These are phyloP conservation scores for Amphiura filiformis DNA, from an alignment of 35 echinoderm and acorn worm genomes.

Conservation along the genomic window DNA sequence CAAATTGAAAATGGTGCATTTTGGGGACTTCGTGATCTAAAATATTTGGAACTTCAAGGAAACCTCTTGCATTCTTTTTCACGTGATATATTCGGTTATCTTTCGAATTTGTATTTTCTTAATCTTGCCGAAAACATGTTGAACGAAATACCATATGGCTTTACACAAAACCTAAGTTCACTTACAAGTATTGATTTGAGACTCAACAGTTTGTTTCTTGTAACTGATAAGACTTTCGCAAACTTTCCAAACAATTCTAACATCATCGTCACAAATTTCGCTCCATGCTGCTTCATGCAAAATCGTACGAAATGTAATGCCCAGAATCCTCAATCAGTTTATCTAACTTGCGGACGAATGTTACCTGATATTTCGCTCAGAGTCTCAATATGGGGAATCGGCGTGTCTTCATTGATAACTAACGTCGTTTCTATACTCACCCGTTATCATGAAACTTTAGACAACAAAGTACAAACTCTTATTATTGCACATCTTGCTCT, in stretches of 20 bases:
- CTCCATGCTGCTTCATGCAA: not conserved
- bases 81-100: not conserved
- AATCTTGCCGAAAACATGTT: not conserved
- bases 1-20: no score
- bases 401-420: conserved; percentile 3
- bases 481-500: conserved; percentile 18
- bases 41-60: not conserved
- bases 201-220: not conserved
- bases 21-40: no score
- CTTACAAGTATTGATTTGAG: not conserved
- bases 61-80: not conserved
- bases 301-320: not conserved
- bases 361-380: not conserved
- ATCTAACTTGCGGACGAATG: conserved; percentile 14
- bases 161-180: not conserved
- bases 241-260: not conserved
- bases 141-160: not conserved
- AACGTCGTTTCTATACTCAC: not conserved
- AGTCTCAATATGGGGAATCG: conserved; percentile 29
- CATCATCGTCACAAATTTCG: not conserved
- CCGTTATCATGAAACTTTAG: not conserved
- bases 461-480: not conserved
- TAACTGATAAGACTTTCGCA: not conserved
- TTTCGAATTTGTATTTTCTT: not conserved
- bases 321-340: not conserved